Percentiles rank a stretch among this genome's conserved stretches.
Evolutionary conservation across 2,113 vertebrate species (phyloP).

Genomic region (Rhinolophus sinicus): DNA sequence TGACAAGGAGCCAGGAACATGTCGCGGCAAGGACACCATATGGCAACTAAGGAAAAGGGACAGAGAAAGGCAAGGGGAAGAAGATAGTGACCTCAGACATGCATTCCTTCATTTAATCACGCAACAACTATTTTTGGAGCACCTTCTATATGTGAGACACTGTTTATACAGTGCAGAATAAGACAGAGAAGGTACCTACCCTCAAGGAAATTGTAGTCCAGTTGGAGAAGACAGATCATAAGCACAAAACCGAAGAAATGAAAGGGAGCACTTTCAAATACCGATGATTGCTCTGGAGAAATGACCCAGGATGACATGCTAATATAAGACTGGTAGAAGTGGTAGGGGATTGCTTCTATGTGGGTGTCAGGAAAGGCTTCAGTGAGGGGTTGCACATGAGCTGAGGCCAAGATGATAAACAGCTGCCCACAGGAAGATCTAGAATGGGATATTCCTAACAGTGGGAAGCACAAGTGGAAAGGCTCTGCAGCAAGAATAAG

Average conservation of each 20-base stretch:
- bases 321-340: fast-evolving
- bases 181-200: not conserved
- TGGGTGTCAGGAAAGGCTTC: not conserved
- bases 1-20: not conserved
- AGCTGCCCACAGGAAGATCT: fast-evolving
- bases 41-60: not conserved
- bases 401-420: not conserved
- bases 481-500: not conserved
- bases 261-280: not conserved
- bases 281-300: not conserved
- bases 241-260: not conserved
- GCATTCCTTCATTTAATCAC: not conserved
- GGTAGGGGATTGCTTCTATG: not conserved
- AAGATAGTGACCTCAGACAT: not conserved
- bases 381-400: not conserved
- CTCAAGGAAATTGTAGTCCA: not conserved
- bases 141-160: not conserved
- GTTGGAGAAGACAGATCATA: not conserved
- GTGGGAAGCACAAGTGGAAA: not conserved
- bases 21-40: not conserved
- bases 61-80: not conserved
- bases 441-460: too few relatives aligned
- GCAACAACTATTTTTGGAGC: not conserved
- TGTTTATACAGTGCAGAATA: not conserved
- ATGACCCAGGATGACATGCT: not conserved